Base-by-base conservation (phyloP, 2,888 invertebrate genomes). In the Tipula unca region DNA sequence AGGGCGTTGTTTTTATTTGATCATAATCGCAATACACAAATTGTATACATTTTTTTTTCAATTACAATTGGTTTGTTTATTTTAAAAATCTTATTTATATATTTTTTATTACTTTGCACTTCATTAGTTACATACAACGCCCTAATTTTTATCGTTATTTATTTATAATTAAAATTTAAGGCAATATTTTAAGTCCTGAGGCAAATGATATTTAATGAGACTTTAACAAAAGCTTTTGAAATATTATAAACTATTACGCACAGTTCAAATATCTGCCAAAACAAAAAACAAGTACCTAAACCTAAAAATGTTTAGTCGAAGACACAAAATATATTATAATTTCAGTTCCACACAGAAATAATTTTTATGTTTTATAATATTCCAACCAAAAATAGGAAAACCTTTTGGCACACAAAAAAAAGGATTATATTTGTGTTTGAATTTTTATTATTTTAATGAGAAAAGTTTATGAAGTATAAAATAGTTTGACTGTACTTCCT, bases 401-500 rank as follows among this genome's bases (percentile, higher is more conserved):
- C 20, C 69, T 10, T 69, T 69, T 69, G 25, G 69, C 69, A 25
- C 25, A 10, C n/a, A 69, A 69, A 69, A 69, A 48, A 69, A 69
- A 69, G 69, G 69, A 69, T 25, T 48, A 48, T 48, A 3, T 25
- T 69, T 69, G 69, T 69, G 8, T 69, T 69, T 69, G 69, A 69
- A 69, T 13, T 69, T 69, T 69, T 69, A 69, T 69, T 69, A 69
- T 69, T 69, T 69, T 69, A 69, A 69, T 69, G 69, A 69, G 69
- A 69, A 69, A 69, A 69, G 69, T 69, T 69, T 69, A 69, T 69
- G 69, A 69, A 69, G 69, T 69, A 69, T 8, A 69, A 69, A 69
- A 69, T 69, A 69, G 69, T 69, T 69, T 69, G 8, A 25, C 20
- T 25, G 25, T 69, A 69, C 10, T 69, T 69, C 69, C 69, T 69